Conservation (phyloP, 2,797 vertebrate species). For the Chlorospingus flavigularis region DNA sequence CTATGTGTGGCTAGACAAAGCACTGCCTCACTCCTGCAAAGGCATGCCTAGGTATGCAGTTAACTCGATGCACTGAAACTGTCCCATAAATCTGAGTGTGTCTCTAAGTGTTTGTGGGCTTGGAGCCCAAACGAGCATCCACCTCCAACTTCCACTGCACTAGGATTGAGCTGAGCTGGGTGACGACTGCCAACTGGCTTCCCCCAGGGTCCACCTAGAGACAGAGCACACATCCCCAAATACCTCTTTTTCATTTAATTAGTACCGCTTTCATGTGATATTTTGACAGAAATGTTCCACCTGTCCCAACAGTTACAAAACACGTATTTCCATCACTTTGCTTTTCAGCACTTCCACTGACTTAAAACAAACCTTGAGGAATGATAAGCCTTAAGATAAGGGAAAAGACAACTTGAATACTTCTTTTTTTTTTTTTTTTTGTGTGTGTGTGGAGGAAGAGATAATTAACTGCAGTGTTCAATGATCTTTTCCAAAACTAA, state of each 20-base stretch:
- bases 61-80: background rate
- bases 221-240: background rate
- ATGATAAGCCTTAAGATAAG: background rate
- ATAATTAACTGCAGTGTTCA: background rate
- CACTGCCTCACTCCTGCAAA: background rate
- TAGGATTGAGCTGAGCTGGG: background rate
- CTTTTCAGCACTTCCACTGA: constrained; percentile 22
- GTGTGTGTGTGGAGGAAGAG: background rate
- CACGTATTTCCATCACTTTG: background rate
- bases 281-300: constrained; percentile 22
- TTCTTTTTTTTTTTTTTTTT: background rate
- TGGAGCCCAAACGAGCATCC: background rate
- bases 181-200: background rate
- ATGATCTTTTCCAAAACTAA: background rate
- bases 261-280: background rate
- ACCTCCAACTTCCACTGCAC: background rate
- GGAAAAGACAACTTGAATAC: background rate
- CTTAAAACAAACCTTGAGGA: background rate
- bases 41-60: background rate
- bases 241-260: background rate
- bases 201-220: background rate
- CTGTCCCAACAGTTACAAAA: constrained; percentile 5
- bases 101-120: background rate
- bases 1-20: background rate
- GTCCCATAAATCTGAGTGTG: background rate